Evolutionary conservation across 2,888 invertebrate species (phyloP).

Genomic region (Chaetoderma sp.): DNA sequence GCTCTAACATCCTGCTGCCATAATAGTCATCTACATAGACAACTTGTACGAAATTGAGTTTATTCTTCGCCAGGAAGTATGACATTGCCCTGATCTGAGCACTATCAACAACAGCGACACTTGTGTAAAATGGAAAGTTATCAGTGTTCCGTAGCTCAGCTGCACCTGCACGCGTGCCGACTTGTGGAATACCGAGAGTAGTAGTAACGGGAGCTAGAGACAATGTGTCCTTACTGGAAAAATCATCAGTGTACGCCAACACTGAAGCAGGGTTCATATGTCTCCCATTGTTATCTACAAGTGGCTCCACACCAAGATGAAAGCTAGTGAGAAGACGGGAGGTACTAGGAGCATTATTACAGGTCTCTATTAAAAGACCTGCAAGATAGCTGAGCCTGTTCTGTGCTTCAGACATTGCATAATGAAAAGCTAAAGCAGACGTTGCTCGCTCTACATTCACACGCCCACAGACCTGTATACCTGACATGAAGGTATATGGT

Average conservation of each 20-base stretch:
- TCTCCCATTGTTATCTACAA: slow-evolving; percentile 20
- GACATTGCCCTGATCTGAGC: slow-evolving; percentile 56
- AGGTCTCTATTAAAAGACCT: slow-evolving; percentile 50
- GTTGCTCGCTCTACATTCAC: slow-evolving; percentile 36
- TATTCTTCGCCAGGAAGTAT: slow-evolving; percentile 58
- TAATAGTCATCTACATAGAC: slow-evolving; percentile 52
- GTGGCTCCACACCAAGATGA: not conserved
- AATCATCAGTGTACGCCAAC: slow-evolving; percentile 46
- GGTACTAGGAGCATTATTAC: slow-evolving; percentile 43
- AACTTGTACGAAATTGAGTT: slow-evolving; percentile 68
- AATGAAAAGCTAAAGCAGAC: slow-evolving; percentile 53
- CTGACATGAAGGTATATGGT: slow-evolving; percentile 42
- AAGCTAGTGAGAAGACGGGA: not conserved
- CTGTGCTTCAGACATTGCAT: slow-evolving; percentile 41
- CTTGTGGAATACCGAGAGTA: slow-evolving; percentile 73
- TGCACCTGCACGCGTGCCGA: slow-evolving; percentile 48
- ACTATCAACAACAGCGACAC: slow-evolving; percentile 49
- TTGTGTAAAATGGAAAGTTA: slow-evolving; percentile 47
- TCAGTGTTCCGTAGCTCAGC: slow-evolving; percentile 27
- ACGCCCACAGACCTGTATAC: slow-evolving; percentile 48
- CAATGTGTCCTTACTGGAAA: slow-evolving; percentile 38
- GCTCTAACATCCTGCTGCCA: slow-evolving; percentile 28
- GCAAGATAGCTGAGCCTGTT: slow-evolving; percentile 40
- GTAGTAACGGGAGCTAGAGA: slow-evolving; percentile 68
- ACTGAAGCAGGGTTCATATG: slow-evolving; percentile 48